Percentiles rank a stretch among this genome's conserved stretches.
Conservation (phyloP, 2,113 vertebrate genomes). For the Tragelaphus imberbis region DNA sequence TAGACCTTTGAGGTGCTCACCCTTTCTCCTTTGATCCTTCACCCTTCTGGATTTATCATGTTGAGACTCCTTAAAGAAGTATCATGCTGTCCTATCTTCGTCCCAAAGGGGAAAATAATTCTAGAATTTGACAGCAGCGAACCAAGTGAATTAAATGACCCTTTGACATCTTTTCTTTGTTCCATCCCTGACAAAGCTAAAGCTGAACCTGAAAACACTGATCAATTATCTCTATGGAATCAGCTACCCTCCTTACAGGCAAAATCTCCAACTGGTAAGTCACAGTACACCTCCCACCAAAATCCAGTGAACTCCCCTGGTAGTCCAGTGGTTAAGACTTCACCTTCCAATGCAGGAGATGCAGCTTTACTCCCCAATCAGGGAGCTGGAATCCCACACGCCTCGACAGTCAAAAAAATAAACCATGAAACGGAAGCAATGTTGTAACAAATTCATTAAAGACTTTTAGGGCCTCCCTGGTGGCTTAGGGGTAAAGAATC, state of each 20-base stretch:
- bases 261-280: not conserved
- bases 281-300: not conserved
- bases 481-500: not conserved
- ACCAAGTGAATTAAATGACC: not conserved
- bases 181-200: not conserved
- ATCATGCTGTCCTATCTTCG: not conserved
- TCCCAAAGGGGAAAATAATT: not conserved
- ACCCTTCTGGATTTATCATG: not conserved
- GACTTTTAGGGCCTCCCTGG: not conserved
- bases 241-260: not conserved
- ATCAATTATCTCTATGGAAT: not conserved
- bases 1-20: not conserved
- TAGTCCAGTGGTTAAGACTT: not conserved
- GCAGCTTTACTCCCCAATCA: not conserved
- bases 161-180: not conserved
- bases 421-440: not conserved
- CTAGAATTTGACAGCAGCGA: not conserved
- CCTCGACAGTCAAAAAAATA: not conserved
- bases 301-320: not conserved
- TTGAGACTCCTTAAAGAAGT: not conserved
- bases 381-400: not conserved
- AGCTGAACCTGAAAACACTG: not conserved
- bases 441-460: not conserved
- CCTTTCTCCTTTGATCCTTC: not conserved
- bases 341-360: not conserved